Base-by-base conservation (phyloP, 2,888 invertebrate genomes). In the Phortica magna region DNA sequence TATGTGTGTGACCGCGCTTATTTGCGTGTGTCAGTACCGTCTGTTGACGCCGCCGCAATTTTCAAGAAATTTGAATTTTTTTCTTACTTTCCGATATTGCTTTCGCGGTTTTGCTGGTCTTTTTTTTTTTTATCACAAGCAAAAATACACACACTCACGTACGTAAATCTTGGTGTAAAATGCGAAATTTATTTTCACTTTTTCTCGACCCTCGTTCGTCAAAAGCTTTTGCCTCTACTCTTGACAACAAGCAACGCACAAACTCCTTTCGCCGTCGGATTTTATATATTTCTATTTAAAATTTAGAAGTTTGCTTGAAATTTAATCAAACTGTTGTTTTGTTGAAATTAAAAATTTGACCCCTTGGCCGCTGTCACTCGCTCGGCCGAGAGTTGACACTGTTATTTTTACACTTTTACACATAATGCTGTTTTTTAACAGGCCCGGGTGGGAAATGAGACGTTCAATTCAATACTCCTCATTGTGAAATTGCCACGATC, bases 241-340 rank as follows among this genome's bases (percentile, higher is more conserved):
- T 12, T 61, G 65, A n/a, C 65, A 65, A 39, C 41, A 41, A 17
- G 65, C 65, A 65, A 41, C 14, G n/a, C 59, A 59, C 17, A 41
- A 65, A 19, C 65, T 65, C 12, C 14, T 59, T 7, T 39, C 41
- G 31, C 39, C 19, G 65, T 41, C 19, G 22, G 5, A 14, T 65
- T 65, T 65, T n/a, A 14, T 65, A 41, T 19, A 39, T 5, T 64
- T 41, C 41, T 65, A 65, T 65, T 65, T n/a, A n/a, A 65, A 65
- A 65, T 65, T 65, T 65, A 39, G 65, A 41, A 31, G 5, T 65
- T 65, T 41, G 65, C 41, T 65, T 31, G 65, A 65, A 39, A 31
- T 65, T 31, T 14, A 65, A 65, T 39, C 14, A 41, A 61, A 65
- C 61, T 61, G 22, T 22, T 65, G 41, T 5, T 10, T 39, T 41